Percentiles rank a stretch among this genome's conserved stretches.
These are phyloP conservation scores for Megaptera novaeangliae DNA, from an alignment of 2,113 vertebrate species.

Conservation along the genomic window DNA sequence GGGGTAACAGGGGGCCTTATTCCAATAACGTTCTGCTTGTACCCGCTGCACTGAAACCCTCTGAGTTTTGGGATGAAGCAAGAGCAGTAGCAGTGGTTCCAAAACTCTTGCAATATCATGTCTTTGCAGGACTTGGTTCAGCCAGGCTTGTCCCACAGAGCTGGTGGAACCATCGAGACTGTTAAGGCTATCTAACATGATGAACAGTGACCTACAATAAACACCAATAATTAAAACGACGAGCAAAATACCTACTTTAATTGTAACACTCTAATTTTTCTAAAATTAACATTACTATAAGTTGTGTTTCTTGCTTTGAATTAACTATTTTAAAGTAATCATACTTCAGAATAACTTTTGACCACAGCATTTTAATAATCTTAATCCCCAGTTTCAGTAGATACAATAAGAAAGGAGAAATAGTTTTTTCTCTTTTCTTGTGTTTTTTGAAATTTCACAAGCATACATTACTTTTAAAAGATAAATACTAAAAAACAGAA, in stretches of 20 bases:
- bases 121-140: constrained; percentile 97
- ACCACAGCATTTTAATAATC: not conserved
- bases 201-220: constrained; percentile 92
- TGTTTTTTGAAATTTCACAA: constrained; percentile 4
- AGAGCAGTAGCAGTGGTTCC: constrained; percentile 93
- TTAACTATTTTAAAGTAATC: not conserved
- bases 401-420: not conserved
- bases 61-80: constrained; percentile 98
- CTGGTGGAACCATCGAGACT: constrained; percentile 95
- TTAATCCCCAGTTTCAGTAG: not conserved
- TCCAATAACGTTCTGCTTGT: constrained; percentile 92
- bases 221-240: constrained; percentile 44
- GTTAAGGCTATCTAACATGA: constrained; percentile 97
- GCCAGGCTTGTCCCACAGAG: constrained; percentile 95
- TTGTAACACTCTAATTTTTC: not conserved
- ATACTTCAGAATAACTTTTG: not conserved
- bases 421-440: not conserved
- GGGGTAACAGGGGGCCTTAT: constrained; percentile 78
- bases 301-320: not conserved
- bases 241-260: not conserved
- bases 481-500: not conserved
- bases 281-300: not conserved
- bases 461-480: not conserved
- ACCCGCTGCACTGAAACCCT: constrained; percentile 96
- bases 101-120: constrained; percentile 97